Percentiles rank a stretch among this genome's conserved stretches.
Evolutionary conservation across 2,797 vertebrate genomes (phyloP).

Genomic region (Sebastolobus alascanus): DNA sequence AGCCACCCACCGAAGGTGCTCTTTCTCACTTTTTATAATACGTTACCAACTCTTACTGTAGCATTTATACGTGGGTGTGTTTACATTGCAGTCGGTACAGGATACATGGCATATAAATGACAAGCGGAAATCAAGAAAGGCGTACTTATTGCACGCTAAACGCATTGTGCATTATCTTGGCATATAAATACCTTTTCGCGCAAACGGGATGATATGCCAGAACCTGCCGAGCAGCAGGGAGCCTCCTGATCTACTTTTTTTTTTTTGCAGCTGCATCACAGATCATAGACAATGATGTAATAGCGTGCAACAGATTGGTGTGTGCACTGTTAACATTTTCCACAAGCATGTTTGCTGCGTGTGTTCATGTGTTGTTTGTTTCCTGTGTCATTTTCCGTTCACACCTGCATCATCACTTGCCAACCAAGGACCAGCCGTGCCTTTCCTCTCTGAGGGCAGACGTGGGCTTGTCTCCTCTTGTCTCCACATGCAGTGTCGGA

Average conservation of each 20-base stretch:
- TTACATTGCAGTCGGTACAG: no score
- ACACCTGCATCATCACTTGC: slow-evolving; percentile 28
- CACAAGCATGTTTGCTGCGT: neutral
- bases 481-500: slow-evolving; percentile 46
- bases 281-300: slow-evolving; percentile 41
- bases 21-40: no score
- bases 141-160: no score
- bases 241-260: neutral
- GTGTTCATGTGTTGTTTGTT: slow-evolving; percentile 27
- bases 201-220: neutral
- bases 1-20: no score
- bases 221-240: slow-evolving; percentile 7
- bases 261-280: slow-evolving; percentile 25
- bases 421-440: slow-evolving; percentile 1
- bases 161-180: no score
- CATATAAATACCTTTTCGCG: no score
- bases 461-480: slow-evolving; percentile 60
- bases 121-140: no score
- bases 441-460: slow-evolving; percentile 39
- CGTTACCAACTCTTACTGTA: no score
- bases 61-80: no score
- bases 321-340: slow-evolving; percentile 19
- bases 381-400: slow-evolving; percentile 31
- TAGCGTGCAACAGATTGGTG: slow-evolving; percentile 19
- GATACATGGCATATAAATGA: no score